These are phyloP conservation scores for Phymanthus crucifer DNA, from an alignment of 92 coral and sea anemone genomes.

Conservation along the genomic window DNA sequence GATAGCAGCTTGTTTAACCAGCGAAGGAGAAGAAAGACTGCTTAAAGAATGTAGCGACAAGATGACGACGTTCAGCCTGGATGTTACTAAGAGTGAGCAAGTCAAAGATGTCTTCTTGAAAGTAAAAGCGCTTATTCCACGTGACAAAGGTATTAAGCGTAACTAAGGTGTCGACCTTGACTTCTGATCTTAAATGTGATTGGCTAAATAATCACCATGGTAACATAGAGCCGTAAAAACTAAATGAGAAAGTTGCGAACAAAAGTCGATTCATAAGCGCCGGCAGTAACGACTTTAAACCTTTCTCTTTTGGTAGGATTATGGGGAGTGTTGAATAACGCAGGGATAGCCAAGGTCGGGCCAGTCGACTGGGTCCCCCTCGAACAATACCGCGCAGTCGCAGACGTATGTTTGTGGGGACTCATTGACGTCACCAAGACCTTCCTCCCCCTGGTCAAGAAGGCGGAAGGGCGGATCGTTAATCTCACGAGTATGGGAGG, in stretches of 20 bases:
- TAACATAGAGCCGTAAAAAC: not conserved
- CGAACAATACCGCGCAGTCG: slow-evolving; percentile 57
- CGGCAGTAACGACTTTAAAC: too few species aligned
- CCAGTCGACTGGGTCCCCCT: slow-evolving; percentile 88
- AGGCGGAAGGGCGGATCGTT: slow-evolving; percentile 73
- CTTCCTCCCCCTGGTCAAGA: slow-evolving; percentile 84
- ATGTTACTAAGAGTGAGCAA: slow-evolving; percentile 63
- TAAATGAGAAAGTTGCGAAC: not conserved
- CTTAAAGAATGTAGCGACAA: slow-evolving; percentile 54
- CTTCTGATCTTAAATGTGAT: too few species aligned
- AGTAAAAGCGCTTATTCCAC: slow-evolving; percentile 36
- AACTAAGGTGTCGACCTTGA: not conserved
- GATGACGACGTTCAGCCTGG: slow-evolving; percentile 59
- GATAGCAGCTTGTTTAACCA: slow-evolving; percentile 86
- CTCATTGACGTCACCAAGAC: slow-evolving; percentile 88
- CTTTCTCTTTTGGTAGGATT: slow-evolving; percentile 44
- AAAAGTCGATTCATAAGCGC: too few species aligned
- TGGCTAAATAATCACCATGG: not conserved
- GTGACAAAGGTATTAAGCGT: slow-evolving; percentile 31
- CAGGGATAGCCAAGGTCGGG: slow-evolving; percentile 78
- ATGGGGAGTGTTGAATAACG: slow-evolving; percentile 92
- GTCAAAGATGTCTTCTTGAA: slow-evolving; percentile 11
- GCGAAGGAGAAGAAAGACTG: slow-evolving; percentile 57
- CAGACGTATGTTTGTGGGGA: slow-evolving; percentile 92
- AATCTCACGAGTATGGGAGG: slow-evolving; percentile 89